These are phyloP conservation scores for Malurus leucopterus DNA, from an alignment of 2,797 vertebrate genomes.

Conservation along the genomic window DNA sequence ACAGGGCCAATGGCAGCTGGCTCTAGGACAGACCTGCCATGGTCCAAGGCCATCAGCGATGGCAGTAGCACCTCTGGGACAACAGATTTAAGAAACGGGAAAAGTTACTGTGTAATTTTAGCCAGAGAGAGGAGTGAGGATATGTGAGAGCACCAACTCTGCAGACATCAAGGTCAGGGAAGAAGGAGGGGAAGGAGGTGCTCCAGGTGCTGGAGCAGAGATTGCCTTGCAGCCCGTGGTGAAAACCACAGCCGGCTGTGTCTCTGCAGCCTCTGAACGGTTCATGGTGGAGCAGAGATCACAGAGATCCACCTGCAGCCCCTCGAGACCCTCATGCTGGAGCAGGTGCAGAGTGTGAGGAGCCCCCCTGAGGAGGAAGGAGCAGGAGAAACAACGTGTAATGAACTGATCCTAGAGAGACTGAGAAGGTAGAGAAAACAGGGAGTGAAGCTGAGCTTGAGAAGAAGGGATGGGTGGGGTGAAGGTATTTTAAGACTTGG, in stretches of 20 bases:
- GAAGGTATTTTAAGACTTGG: neutral
- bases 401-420: neutral
- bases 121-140: neutral
- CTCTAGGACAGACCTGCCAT: accelerated
- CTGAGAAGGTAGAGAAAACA: neutral
- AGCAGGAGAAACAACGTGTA: neutral
- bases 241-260: neutral
- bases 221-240: neutral
- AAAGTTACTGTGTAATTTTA: neutral
- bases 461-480: neutral
- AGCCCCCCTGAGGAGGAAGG: neutral
- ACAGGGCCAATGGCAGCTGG: neutral
- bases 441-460: neutral
- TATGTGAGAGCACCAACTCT: neutral
- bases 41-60: accelerated
- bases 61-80: accelerated
- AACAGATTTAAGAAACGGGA: neutral
- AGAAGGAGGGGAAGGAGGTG: neutral
- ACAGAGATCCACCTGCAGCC: neutral
- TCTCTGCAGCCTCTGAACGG: neutral
- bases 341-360: neutral
- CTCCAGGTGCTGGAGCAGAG: neutral
- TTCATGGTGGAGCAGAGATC: neutral
- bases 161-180: neutral
- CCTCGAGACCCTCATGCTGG: neutral